phyloP scores from a whole-genome alignment of 2,797 vertebrate genomes.

The Periparus ater region DNA sequence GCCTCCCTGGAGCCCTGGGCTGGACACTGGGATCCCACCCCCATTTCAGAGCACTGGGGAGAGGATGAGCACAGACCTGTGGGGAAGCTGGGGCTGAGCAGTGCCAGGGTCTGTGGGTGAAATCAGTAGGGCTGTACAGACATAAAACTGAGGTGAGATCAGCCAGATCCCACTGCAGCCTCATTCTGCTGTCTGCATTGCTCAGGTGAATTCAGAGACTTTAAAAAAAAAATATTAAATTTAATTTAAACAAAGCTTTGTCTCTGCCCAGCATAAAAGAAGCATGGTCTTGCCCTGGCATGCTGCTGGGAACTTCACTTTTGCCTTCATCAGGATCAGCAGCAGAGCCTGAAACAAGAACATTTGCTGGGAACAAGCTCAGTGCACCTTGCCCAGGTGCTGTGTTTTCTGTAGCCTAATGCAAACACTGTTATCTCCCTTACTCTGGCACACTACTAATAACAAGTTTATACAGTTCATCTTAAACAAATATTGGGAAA shows the following conservation, averaged over 20 bases:
- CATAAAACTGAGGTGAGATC: background rate
- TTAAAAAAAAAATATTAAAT: background rate
- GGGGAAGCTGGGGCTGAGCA: background rate
- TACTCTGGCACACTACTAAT: background rate
- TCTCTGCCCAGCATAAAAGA: background rate
- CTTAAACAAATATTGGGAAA: slow-evolving; percentile 63
- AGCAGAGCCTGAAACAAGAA: background rate
- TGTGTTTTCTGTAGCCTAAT: background rate
- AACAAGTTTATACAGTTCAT: slow-evolving; percentile 53
- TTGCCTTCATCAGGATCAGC: background rate
- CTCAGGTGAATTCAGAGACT: background rate
- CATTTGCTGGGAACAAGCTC: background rate
- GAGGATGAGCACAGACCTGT: background rate
- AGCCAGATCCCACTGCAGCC: background rate
- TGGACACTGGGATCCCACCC: fast-evolving
- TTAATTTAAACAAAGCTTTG: background rate
- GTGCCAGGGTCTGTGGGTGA: background rate
- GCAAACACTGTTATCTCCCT: slow-evolving; percentile 43
- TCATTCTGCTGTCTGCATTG: background rate
- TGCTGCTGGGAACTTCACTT: background rate
- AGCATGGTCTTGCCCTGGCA: background rate
- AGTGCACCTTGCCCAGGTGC: slow-evolving; percentile 28
- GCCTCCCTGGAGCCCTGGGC: background rate
- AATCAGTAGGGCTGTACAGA: background rate
- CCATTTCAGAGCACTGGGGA: fast-evolving